A percentile compares a stretch with the other conserved stretches of the same genome.
These are phyloP conservation scores for Calameuta idolon DNA, from an alignment of 2,888 invertebrate genomes.

Conservation along the genomic window DNA sequence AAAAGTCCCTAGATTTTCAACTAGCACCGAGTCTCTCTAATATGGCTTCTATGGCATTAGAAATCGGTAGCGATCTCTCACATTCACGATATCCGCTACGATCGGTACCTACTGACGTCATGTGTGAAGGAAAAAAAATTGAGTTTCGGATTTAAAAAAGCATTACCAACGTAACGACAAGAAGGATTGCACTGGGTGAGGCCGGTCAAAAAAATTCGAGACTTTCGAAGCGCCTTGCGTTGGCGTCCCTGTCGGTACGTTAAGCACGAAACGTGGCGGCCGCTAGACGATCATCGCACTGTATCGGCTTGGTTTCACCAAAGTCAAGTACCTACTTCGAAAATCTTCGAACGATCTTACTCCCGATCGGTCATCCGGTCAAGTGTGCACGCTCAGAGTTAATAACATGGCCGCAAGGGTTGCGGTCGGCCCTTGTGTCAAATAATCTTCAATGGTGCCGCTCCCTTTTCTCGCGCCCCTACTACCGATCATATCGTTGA, in stretches of 20 bases:
- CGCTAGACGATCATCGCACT: neutral
- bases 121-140: slow-evolving; percentile 25
- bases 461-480: slow-evolving; percentile 8
- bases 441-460: slow-evolving; percentile 25
- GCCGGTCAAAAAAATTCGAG: neutral
- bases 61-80: neutral
- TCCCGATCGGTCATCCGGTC: slow-evolving; percentile 22
- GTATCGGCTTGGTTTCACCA: slow-evolving; percentile 13
- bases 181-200: neutral
- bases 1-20: neutral
- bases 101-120: slow-evolving; percentile 7
- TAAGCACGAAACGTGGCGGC: neutral
- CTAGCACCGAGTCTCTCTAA: neutral
- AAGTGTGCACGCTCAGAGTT: slow-evolving; percentile 24
- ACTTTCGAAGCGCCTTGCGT: neutral
- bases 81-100: neutral
- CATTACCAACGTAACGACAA: neutral
- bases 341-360: slow-evolving; percentile 24
- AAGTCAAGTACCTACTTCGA: slow-evolving; percentile 18
- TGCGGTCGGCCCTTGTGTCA: slow-evolving; percentile 18
- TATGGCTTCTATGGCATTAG: neutral
- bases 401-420: slow-evolving; percentile 29
- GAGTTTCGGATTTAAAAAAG: neutral
- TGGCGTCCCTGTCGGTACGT: neutral
- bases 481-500: slow-evolving; percentile 8